Conservation (phyloP, 2,113 vertebrate genomes). For the Carollia perspicillata region DNA sequence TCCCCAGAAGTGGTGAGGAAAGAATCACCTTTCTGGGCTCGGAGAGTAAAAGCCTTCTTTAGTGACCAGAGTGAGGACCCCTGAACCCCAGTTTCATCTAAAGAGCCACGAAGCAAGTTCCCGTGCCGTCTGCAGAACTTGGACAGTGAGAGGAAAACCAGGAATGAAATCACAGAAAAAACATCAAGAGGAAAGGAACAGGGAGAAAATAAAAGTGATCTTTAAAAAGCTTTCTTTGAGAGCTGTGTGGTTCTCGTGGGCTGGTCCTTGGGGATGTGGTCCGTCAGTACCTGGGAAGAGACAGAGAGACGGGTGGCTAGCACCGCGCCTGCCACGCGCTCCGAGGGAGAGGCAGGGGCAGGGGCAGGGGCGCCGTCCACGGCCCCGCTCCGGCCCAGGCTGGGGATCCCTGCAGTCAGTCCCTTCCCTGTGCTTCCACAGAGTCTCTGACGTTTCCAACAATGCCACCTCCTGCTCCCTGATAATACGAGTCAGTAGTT, state of each 20-base stretch:
- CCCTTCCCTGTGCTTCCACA: background rate
- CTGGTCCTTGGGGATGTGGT: constrained; percentile 81
- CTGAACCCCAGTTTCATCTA: constrained; percentile 76
- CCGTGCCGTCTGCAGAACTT: constrained; percentile 74
- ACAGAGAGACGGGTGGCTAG: constrained; percentile 44
- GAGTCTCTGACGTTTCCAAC: background rate
- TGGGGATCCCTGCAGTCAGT: background rate
- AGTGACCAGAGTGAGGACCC: constrained; percentile 67
- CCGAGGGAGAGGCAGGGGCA: background rate
- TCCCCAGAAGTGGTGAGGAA: constrained; percentile 70
- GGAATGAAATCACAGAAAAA: constrained; percentile 59
- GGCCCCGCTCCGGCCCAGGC: background rate
- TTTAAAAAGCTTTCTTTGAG: constrained; percentile 84
- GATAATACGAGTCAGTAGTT: background rate
- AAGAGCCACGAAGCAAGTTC: constrained; percentile 77
- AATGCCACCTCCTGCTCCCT: background rate
- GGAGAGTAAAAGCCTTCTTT: constrained; percentile 68
- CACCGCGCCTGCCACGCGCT: background rate
- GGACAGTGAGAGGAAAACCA: constrained; percentile 71
- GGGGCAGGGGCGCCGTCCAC: background rate
- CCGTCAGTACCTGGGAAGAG: constrained; percentile 83
- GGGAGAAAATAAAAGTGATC: constrained; percentile 78
- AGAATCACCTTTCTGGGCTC: constrained; percentile 59
- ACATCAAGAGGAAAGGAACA: constrained; percentile 66
- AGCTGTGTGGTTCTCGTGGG: constrained; percentile 79